These are phyloP conservation scores for Caenorhabditis sp. DNA, from an alignment of 2,888 invertebrate species.

Conservation along the genomic window DNA sequence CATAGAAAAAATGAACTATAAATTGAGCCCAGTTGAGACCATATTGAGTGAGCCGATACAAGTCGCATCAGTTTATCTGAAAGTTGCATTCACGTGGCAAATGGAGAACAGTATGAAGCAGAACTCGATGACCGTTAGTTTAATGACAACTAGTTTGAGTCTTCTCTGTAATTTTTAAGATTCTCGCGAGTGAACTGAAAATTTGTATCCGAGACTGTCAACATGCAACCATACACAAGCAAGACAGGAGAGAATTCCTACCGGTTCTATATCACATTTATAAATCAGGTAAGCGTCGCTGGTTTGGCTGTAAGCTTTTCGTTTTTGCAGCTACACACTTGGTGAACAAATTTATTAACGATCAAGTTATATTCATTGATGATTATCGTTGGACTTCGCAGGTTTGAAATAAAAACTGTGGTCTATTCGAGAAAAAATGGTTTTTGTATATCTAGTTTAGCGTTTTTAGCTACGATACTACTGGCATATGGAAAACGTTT, in stretches of 20 bases:
- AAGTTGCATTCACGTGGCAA: constrained; percentile 71
- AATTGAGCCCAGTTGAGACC: constrained; percentile 63
- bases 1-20: constrained; percentile 67
- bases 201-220: constrained; percentile 59
- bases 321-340: constrained; percentile 26
- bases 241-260: constrained; percentile 28
- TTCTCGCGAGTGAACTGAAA: constrained; percentile 57
- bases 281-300: constrained; percentile 22
- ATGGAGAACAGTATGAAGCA: constrained; percentile 75
- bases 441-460: constrained; percentile 5
- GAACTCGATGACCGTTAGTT: constrained; percentile 61
- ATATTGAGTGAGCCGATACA: constrained; percentile 70
- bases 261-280: constrained; percentile 44
- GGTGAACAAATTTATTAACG: constrained; percentile 52
- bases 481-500: constrained; percentile 75
- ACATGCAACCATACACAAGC: constrained; percentile 43
- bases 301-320: not conserved
- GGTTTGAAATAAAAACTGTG: not conserved
- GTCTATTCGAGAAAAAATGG: no score
- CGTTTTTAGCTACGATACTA: constrained; percentile 61
- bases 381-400: constrained; percentile 59
- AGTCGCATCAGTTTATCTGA: constrained; percentile 71
- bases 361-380: constrained; percentile 59
- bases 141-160: no score
- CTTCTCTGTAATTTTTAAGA: constrained; percentile 13